These are phyloP conservation scores for Pteruthius melanotis DNA, from an alignment of 2,113 vertebrate genomes.

Conservation along the genomic window DNA sequence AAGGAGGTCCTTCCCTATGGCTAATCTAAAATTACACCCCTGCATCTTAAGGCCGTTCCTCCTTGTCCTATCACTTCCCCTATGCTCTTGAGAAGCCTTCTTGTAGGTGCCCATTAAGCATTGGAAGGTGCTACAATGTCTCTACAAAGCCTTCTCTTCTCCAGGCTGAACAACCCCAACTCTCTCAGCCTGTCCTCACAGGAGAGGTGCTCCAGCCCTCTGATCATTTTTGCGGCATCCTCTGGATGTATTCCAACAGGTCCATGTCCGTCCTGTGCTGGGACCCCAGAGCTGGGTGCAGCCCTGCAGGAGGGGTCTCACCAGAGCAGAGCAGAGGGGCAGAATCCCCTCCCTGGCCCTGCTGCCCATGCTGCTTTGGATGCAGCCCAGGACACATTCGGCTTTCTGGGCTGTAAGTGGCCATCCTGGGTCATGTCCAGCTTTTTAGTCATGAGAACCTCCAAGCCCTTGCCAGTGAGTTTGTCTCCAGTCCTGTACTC, in stretches of 20 bases:
- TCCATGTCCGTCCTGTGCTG: not conserved
- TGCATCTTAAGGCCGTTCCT: not conserved
- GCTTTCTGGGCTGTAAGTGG: not conserved
- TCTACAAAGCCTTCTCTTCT: not conserved
- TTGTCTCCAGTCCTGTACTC: not conserved
- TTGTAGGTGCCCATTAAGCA: not conserved
- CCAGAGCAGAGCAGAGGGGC: not conserved
- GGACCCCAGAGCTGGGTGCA: not conserved
- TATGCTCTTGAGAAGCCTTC: not conserved
- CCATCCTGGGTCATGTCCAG: not conserved
- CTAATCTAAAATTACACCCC: not conserved
- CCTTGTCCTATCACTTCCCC: not conserved
- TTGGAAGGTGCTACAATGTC: not conserved
- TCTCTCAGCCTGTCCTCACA: not conserved
- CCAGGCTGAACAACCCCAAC: not conserved
- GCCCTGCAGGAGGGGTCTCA: not conserved
- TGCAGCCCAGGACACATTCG: not conserved
- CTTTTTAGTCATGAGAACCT: not conserved
- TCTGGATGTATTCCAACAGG: rapidly evolving
- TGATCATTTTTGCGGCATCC: not conserved
- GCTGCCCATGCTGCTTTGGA: not conserved
- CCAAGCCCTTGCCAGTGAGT: not conserved
- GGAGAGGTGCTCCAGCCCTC: not conserved
- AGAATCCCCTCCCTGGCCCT: not conserved
- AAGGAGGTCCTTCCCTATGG: not conserved